phyloP scores from a whole-genome alignment of 2,797 vertebrate species.

The Micropoecilia bifurca region DNA sequence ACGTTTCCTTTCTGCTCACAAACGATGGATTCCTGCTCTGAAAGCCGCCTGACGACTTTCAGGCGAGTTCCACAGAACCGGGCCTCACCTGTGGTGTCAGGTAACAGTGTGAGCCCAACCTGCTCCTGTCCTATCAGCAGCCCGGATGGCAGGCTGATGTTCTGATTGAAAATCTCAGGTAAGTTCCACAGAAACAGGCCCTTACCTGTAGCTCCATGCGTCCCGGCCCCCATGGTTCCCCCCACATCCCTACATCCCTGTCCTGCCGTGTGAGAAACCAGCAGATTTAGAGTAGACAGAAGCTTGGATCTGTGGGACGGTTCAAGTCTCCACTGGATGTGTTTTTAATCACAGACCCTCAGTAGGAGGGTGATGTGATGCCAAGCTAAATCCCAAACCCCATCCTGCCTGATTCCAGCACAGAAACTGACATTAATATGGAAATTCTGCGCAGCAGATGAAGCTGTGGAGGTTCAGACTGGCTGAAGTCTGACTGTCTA shows the following conservation, averaged over 20 bases:
- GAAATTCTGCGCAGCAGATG: neutral
- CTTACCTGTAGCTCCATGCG: neutral
- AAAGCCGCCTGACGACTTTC: neutral
- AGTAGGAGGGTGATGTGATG: neutral
- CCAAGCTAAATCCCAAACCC: neutral
- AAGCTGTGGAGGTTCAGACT: neutral
- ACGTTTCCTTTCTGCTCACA: neutral
- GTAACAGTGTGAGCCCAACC: neutral
- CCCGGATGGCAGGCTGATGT: neutral
- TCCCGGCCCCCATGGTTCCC: neutral
- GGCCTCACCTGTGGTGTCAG: neutral
- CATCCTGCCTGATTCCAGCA: neutral
- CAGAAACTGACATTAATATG: neutral
- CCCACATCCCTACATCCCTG: neutral
- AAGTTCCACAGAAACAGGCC: neutral
- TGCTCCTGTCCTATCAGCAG: neutral
- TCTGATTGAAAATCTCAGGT: neutral
- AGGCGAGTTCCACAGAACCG: neutral
- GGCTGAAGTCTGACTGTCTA: neutral
- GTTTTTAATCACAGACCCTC: neutral
- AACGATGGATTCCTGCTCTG: neutral
- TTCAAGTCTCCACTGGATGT: neutral
- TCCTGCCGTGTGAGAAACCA: too few relatives aligned
- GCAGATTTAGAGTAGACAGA: neutral
- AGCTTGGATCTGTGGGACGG: neutral